phyloP scores from a whole-genome alignment of 2,888 invertebrate genomes.

The Cerceris ruficornis region DNA sequence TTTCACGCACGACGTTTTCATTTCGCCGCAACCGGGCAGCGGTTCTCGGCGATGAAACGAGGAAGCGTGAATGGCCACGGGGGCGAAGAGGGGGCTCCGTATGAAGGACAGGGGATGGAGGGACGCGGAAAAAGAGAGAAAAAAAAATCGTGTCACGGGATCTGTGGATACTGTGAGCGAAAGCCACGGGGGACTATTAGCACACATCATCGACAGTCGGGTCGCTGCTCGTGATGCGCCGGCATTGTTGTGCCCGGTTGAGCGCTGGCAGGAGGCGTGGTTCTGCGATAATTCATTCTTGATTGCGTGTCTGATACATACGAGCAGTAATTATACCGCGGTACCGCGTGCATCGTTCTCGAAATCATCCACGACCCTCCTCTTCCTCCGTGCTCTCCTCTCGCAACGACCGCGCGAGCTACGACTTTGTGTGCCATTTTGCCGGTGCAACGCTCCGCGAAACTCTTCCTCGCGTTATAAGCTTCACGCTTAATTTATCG shows the following conservation, averaged over 20 bases:
- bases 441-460: constrained; percentile 2
- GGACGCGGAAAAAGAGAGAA: constrained; percentile 1
- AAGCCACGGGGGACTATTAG: constrained; percentile 76
- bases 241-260: constrained; percentile 75
- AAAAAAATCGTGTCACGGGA: constrained; percentile 63
- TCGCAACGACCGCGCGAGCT: background rate
- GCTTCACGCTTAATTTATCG: background rate
- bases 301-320: constrained; percentile 82
- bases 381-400: constrained; percentile 1
- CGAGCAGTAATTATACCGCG: constrained; percentile 76
- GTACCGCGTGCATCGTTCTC: constrained; percentile 62
- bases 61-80: constrained; percentile 7
- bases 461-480: background rate
- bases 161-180: constrained; percentile 66
- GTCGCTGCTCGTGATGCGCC: constrained; percentile 79
- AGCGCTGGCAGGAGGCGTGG: constrained; percentile 76
- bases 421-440: background rate
- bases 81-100: too few relatives aligned
- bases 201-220: constrained; percentile 80
- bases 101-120: background rate
- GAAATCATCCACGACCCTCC: constrained; percentile 45
- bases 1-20: constrained; percentile 16
- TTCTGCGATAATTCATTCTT: constrained; percentile 80
- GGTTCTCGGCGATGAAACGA: background rate
- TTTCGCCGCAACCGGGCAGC: constrained; percentile 3